These are phyloP conservation scores for Probaryconus sp. DNA, from an alignment of 1,140 invertebrate genomes.

Conservation along the genomic window DNA sequence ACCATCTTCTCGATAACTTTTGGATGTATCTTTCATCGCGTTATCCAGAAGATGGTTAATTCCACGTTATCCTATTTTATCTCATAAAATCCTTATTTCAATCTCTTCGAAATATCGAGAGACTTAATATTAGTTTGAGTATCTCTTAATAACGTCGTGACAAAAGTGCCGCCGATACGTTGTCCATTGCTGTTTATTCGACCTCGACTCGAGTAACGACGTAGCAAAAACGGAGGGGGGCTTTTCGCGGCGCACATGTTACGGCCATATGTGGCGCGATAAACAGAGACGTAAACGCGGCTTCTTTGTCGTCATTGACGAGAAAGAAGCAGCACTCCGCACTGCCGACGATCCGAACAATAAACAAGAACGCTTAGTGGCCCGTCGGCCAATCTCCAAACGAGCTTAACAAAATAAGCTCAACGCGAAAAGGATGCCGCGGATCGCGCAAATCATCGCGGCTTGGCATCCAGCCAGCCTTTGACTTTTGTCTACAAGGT, in stretches of 20 bases:
- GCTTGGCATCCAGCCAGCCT: constrained; percentile 69
- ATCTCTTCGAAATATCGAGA: too few relatives aligned
- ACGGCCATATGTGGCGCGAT: constrained; percentile 76
- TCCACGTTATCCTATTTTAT: too few relatives aligned
- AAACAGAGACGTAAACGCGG: constrained; percentile 74
- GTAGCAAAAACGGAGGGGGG: constrained; percentile 42
- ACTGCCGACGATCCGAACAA: constrained; percentile 52
- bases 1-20: too few relatives aligned
- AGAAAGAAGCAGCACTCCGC: constrained; percentile 42
- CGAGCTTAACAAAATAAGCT: constrained; percentile 63
- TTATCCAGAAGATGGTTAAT: too few relatives aligned
- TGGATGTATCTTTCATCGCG: too few relatives aligned
- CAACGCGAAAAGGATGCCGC: constrained; percentile 55
- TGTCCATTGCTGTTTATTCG: constrained; percentile 68
- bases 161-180: background rate
- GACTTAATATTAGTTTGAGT: too few relatives aligned
- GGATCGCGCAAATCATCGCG: constrained; percentile 56
- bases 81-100: too few relatives aligned
- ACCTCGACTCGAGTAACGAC: constrained; percentile 58
- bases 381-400: constrained; percentile 48
- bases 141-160: constrained; percentile 6
- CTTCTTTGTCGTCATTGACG: constrained; percentile 69
- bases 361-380: constrained; percentile 65
- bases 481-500: constrained; percentile 30
- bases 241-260: constrained; percentile 72